Conservation (phyloP, 2,113 vertebrate genomes). For the Zapus hudsonius region DNA sequence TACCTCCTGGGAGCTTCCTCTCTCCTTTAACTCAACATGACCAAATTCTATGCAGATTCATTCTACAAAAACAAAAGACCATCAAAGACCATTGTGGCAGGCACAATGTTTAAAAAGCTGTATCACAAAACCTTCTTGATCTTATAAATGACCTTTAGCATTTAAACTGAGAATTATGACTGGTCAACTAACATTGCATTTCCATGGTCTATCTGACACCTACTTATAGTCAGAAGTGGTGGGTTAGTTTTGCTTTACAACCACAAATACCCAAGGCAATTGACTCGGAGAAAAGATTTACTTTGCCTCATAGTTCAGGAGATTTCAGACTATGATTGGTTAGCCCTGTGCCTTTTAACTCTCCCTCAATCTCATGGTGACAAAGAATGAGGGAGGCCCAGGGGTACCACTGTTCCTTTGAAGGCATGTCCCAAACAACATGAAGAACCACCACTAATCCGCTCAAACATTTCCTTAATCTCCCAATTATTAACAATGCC, state of each 20-base stretch:
- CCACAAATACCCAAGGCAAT: not conserved
- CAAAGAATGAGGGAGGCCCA: not conserved
- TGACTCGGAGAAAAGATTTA: not conserved
- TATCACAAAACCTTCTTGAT: not conserved
- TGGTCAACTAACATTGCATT: not conserved
- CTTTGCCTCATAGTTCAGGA: not conserved
- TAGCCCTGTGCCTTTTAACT: not conserved
- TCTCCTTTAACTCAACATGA: not conserved
- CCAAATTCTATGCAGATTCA: not conserved
- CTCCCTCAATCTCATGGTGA: not conserved
- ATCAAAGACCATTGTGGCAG: not conserved
- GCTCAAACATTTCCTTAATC: not conserved
- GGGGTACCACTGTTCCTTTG: not conserved
- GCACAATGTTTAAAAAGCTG: not conserved
- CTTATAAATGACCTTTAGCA: not conserved
- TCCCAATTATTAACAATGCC: no score
- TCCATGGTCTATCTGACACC: not conserved
- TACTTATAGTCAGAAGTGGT: not conserved
- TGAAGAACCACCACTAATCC: not conserved
- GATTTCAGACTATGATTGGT: no score
- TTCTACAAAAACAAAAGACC: not conserved
- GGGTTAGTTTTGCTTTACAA: not conserved
- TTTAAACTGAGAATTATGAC: not conserved
- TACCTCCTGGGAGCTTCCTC: not conserved
- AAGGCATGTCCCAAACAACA: not conserved